These are phyloP conservation scores for Enteromius afrohamiltoni DNA, from an alignment of 2,797 vertebrate genomes.

Conservation along the genomic window DNA sequence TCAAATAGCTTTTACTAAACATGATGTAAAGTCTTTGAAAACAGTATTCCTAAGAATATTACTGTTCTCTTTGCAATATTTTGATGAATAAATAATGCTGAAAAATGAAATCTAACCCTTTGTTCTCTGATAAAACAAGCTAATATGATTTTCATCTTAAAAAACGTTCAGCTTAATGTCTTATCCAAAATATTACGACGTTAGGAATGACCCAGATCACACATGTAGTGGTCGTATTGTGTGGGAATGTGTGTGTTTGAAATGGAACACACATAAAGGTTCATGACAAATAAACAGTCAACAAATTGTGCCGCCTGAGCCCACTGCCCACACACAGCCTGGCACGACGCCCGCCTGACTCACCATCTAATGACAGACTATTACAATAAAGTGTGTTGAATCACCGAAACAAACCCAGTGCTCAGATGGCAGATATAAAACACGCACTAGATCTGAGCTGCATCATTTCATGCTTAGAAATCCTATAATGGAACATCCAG, in stretches of 20 bases:
- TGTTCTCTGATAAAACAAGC: neutral
- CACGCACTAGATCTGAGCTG: conserved; percentile 2
- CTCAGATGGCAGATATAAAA: conserved; percentile 26
- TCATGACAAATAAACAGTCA: conserved; percentile 48
- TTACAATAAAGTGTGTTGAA: conserved; percentile 56
- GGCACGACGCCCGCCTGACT: conserved; percentile 53
- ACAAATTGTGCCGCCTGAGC: conserved; percentile 32
- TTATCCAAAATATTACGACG: neutral
- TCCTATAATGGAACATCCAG: neutral
- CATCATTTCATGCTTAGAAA: neutral
- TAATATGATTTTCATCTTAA: neutral
- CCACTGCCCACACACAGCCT: conserved; percentile 42
- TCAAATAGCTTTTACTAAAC: neutral
- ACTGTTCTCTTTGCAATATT: neutral
- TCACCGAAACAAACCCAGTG: conserved; percentile 47
- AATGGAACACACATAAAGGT: conserved; percentile 23
- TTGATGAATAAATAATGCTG: neutral
- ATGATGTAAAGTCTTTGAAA: neutral
- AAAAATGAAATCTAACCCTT: neutral
- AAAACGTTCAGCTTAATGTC: neutral
- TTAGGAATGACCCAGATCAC: conserved; percentile 10
- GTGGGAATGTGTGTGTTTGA: conserved; percentile 36
- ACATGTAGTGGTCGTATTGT: neutral
- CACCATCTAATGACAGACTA: conserved; percentile 54
- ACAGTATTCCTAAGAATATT: neutral